Percentiles rank a stretch among this genome's conserved stretches.
phyloP scores from a whole-genome alignment of 1,140 invertebrate genomes.

The Cheumatopsyche charites region DNA sequence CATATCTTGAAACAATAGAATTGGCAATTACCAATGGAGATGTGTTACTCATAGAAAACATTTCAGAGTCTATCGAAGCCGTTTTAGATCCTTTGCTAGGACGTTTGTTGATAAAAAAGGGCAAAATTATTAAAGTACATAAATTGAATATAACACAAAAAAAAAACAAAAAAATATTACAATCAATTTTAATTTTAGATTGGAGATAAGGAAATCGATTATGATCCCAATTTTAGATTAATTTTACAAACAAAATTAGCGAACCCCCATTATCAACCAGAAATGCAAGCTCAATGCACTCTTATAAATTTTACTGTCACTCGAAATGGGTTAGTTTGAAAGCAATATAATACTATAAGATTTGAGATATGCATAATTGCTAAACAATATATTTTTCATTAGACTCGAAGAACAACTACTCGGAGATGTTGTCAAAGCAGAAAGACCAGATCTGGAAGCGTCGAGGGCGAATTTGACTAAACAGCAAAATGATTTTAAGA shows the following conservation, averaged over 20 bases:
- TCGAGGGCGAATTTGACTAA: conserved; percentile 78
- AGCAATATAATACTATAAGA: too few relatives aligned
- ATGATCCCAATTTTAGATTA: conserved; percentile 80
- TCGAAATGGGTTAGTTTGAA: conserved; percentile 67
- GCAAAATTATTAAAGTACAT: conserved; percentile 67
- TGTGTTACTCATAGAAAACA: conserved; percentile 85
- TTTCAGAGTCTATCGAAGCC: conserved; percentile 87
- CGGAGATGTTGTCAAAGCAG: conserved; percentile 91
- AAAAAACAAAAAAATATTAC: background rate
- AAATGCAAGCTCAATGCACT: conserved; percentile 95
- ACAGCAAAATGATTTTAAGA: conserved; percentile 95
- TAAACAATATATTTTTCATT: background rate
- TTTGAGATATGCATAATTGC: background rate
- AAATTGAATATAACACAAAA: background rate
- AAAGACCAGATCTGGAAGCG: conserved; percentile 88
- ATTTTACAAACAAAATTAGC: conserved; percentile 93
- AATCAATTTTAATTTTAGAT: conserved; percentile 64
- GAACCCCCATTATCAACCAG: conserved; percentile 95
- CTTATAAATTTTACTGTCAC: conserved; percentile 96
- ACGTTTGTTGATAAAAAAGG: conserved; percentile 85
- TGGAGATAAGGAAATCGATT: conserved; percentile 92
- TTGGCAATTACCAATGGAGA: conserved; percentile 76
- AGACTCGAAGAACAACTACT: conserved; percentile 90
- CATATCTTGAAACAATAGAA: conserved; percentile 87
- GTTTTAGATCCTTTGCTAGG: conserved; percentile 90